Conservation (phyloP, 2,888 invertebrate species). For the Diplolepis rosae region DNA sequence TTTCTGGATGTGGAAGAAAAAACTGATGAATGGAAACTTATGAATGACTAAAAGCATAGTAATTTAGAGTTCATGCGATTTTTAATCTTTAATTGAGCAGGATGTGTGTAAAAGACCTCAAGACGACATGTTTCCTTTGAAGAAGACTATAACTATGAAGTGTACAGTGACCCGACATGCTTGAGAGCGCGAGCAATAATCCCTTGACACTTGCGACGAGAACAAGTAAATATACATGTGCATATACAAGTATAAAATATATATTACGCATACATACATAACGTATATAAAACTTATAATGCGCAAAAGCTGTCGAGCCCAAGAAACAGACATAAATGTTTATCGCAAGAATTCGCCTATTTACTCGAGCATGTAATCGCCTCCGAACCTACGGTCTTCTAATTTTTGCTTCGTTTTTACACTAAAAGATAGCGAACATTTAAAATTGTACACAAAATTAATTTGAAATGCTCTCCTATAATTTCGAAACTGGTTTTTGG, state of each 20-base stretch:
- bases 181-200: not conserved
- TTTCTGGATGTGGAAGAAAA: too few species aligned
- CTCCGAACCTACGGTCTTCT: not conserved
- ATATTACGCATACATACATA: not conserved
- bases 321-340: not conserved
- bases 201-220: slow-evolving; percentile 5
- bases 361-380: slow-evolving; percentile 17
- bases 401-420: slow-evolving; percentile 8
- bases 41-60: slow-evolving; percentile 23
- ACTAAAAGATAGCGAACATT: not conserved
- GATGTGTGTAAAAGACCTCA: slow-evolving; percentile 8
- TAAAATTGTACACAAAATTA: not conserved
- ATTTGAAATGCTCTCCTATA: slow-evolving; percentile 5
- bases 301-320: not conserved
- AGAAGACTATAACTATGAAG: slow-evolving; percentile 12
- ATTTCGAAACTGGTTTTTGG: slow-evolving; percentile 3
- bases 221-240: not conserved
- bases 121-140: slow-evolving; percentile 17
- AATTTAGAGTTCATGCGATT: slow-evolving; percentile 2
- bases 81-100: slow-evolving; percentile 18
- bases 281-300: not conserved
- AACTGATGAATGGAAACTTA: slow-evolving; percentile 28
- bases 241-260: not conserved
- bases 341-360: slow-evolving; percentile 16
- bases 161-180: slow-evolving; percentile 15